phyloP scores from a whole-genome alignment of 2,888 invertebrate species.

The Vanessa cardui region DNA sequence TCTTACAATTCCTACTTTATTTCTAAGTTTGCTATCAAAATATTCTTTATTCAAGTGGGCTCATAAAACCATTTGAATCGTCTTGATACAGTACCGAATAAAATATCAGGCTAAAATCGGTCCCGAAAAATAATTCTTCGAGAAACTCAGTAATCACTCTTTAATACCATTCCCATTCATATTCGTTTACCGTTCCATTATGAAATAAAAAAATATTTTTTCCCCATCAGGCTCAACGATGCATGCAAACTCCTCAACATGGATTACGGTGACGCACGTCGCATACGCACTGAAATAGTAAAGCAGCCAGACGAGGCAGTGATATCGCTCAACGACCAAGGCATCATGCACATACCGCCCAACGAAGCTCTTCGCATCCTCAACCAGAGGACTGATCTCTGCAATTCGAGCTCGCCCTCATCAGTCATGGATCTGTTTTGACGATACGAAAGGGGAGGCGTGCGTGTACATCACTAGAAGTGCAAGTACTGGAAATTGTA shows the following conservation, averaged over 20 bases:
- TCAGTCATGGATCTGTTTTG: slow-evolving; percentile 75
- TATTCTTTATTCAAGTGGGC: no score
- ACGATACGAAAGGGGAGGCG: slow-evolving; percentile 63
- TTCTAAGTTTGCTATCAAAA: no score
- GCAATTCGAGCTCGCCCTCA: slow-evolving; percentile 54
- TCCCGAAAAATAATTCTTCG: no score
- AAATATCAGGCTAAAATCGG: no score
- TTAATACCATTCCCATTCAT: background rate
- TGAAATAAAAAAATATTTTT: slow-evolving; percentile 15
- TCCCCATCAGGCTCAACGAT: slow-evolving; percentile 85
- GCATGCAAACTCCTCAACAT: slow-evolving; percentile 89
- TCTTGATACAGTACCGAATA: no score
- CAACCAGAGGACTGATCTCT: slow-evolving; percentile 71
- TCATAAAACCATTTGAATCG: no score
- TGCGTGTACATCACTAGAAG: slow-evolving; percentile 50
- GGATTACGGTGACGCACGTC: slow-evolving; percentile 89
- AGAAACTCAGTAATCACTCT: background rate
- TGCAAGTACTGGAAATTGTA: slow-evolving; percentile 3
- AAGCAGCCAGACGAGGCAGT: slow-evolving; percentile 48
- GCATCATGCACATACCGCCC: slow-evolving; percentile 50
- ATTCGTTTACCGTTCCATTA: background rate
- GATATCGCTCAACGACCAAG: slow-evolving; percentile 41
- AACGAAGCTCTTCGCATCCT: slow-evolving; percentile 60
- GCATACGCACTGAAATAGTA: slow-evolving; percentile 85
- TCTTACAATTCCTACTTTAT: no score